Evolutionary conservation across 2,113 vertebrate species (phyloP).

Genomic region (Ovis canadensis): DNA sequence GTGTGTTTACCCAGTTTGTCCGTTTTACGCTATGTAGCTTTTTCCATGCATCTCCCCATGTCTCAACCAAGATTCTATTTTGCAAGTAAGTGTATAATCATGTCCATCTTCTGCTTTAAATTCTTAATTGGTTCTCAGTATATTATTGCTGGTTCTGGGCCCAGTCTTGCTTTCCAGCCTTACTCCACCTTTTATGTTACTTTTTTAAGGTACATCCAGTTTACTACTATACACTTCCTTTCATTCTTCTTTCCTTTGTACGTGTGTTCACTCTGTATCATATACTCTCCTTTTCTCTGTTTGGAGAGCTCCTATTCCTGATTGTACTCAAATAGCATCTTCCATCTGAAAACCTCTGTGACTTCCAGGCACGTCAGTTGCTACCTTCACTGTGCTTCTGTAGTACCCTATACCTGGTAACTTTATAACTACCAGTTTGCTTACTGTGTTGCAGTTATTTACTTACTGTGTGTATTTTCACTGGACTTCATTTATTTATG

Average conservation of each 20-base stretch:
- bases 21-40: not conserved
- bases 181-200: not conserved
- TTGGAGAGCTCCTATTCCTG: not conserved
- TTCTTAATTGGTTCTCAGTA: not conserved
- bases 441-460: not conserved
- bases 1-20: not conserved
- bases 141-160: not conserved
- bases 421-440: not conserved
- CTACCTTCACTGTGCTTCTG: not conserved
- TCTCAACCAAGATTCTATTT: not conserved
- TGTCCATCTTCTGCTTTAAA: not conserved
- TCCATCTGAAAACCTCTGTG: not conserved
- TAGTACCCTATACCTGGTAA: not conserved
- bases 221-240: not conserved
- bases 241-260: not conserved
- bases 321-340: not conserved
- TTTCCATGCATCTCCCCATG: not conserved
- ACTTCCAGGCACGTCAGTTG: not conserved
- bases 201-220: not conserved
- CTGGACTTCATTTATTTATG: not conserved
- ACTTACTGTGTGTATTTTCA: not conserved
- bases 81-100: not conserved
- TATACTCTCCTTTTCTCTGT: not conserved
- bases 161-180: not conserved
- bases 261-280: not conserved